Percentiles rank a stretch among this genome's conserved stretches.
These are phyloP conservation scores for Alligator mississippiensis DNA, from an alignment of 2,113 vertebrate species.

Conservation along the genomic window DNA sequence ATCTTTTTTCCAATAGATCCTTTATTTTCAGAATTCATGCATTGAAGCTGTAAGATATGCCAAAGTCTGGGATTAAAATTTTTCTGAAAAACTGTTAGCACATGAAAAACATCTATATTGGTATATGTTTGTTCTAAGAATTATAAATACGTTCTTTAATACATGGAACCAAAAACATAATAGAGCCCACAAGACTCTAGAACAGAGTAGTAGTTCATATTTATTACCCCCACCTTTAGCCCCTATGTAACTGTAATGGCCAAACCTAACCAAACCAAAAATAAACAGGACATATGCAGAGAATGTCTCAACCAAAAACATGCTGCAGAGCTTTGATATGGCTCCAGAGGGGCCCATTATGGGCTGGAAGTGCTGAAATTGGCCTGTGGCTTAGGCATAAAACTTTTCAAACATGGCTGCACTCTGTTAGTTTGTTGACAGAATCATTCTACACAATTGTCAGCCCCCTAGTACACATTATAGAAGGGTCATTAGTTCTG, in stretches of 20 bases:
- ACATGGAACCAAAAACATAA: neutral
- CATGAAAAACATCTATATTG: neutral
- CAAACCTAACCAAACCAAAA: conserved; percentile 26
- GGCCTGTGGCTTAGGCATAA: conserved; percentile 29
- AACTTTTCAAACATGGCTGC: conserved; percentile 43
- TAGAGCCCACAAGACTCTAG: neutral
- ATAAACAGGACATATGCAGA: neutral
- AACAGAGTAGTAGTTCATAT: neutral
- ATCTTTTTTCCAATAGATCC: neutral
- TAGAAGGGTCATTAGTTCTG: conserved; percentile 69
- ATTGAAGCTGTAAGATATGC: neutral
- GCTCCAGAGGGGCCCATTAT: neutral
- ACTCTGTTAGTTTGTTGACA: conserved; percentile 57
- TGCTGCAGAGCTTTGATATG: neutral
- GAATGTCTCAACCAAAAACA: neutral
- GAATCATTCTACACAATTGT: conserved; percentile 57
- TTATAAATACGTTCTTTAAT: neutral
- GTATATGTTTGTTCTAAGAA: neutral
- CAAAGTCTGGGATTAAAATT: neutral
- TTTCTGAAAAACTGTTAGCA: neutral
- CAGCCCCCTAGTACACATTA: conserved; percentile 44
- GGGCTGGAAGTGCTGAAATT: conserved; percentile 32
- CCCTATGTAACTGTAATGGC: neutral
- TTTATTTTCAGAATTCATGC: neutral
- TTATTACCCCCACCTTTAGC: neutral